A percentile compares a stretch with the other conserved stretches of the same genome.
These are phyloP conservation scores for Agriopis marginaria DNA, from an alignment of 2,888 invertebrate genomes.

Conservation along the genomic window DNA sequence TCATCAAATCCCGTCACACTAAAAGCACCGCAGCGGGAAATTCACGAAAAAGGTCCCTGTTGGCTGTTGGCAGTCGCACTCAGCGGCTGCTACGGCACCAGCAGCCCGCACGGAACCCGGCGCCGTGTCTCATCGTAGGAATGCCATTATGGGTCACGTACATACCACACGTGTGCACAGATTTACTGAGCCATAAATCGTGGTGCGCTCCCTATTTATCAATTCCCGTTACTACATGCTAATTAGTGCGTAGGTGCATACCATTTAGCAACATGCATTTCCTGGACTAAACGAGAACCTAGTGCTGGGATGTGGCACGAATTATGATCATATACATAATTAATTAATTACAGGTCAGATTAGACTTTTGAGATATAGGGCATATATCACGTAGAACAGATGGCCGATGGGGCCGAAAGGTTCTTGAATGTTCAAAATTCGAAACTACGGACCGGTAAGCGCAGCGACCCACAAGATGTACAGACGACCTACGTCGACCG, in stretches of 20 bases:
- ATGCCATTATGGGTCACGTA: constrained; percentile 30
- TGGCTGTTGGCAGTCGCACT: constrained; percentile 4
- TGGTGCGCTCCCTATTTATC: constrained; percentile 46
- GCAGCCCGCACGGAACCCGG: not conserved
- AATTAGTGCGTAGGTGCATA: constrained; percentile 44
- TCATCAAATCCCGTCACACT: constrained; percentile 21
- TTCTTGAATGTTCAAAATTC: too few species aligned
- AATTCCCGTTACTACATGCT: constrained; percentile 44
- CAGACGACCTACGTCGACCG: too few species aligned
- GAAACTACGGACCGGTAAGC: too few species aligned
- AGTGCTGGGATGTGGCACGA: not conserved
- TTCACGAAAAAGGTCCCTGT: constrained; percentile 18
- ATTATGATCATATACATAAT: constrained; percentile 6
- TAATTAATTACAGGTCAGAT: not conserved
- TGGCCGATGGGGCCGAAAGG: too few species aligned
- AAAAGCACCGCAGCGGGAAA: constrained; percentile 22
- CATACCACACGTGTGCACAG: constrained; percentile 40
- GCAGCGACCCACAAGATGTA: too few species aligned
- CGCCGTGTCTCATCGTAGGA: constrained; percentile 26
- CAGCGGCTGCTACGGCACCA: constrained; percentile 8
- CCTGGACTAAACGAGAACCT: constrained; percentile 23
- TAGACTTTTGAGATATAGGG: too few species aligned
- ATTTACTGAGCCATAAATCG: constrained; percentile 48
- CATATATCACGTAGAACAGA: too few species aligned
- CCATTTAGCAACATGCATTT: constrained; percentile 26